Conservation (phyloP, 2,113 vertebrate genomes). For the Paraplagusia blochii region DNA sequence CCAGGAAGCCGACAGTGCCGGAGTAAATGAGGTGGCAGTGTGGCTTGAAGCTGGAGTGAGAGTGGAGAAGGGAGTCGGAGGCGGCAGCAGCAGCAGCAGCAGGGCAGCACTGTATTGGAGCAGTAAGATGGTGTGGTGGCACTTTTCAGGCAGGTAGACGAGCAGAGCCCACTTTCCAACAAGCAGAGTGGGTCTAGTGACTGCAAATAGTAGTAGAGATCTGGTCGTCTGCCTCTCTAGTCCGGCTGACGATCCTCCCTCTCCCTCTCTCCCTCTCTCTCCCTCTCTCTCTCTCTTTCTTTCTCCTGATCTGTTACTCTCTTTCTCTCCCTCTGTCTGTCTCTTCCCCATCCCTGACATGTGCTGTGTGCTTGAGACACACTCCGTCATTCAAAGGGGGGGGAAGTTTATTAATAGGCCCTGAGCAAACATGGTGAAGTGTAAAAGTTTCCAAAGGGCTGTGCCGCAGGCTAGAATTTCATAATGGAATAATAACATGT, state of each 20-base stretch:
- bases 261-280: constrained; percentile 26
- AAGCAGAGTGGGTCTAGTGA: constrained; percentile 30
- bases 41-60: constrained; percentile 23
- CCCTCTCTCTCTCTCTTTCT: constrained; percentile 43
- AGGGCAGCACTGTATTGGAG: not conserved
- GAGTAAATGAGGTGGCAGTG: constrained; percentile 51
- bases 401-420: constrained; percentile 71
- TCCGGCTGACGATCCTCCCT: constrained; percentile 8
- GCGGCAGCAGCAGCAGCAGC: constrained; percentile 3
- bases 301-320: constrained; percentile 64
- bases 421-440: constrained; percentile 72
- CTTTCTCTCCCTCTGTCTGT: constrained; percentile 33
- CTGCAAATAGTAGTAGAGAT: constrained; percentile 60
- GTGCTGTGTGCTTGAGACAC: constrained; percentile 68
- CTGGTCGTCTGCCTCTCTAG: constrained; percentile 31
- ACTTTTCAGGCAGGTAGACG: constrained; percentile 24
- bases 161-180: constrained; percentile 23
- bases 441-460: constrained; percentile 72
- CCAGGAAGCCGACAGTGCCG: constrained; percentile 38
- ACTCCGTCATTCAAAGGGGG: constrained; percentile 68
- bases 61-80: constrained; percentile 33
- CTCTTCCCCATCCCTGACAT: constrained; percentile 63
- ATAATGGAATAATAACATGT: constrained; percentile 73
- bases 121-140: constrained; percentile 35
- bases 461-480: constrained; percentile 66